Base-by-base conservation (phyloP, 2,113 vertebrate species). In the Maccullochella peelii region DNA sequence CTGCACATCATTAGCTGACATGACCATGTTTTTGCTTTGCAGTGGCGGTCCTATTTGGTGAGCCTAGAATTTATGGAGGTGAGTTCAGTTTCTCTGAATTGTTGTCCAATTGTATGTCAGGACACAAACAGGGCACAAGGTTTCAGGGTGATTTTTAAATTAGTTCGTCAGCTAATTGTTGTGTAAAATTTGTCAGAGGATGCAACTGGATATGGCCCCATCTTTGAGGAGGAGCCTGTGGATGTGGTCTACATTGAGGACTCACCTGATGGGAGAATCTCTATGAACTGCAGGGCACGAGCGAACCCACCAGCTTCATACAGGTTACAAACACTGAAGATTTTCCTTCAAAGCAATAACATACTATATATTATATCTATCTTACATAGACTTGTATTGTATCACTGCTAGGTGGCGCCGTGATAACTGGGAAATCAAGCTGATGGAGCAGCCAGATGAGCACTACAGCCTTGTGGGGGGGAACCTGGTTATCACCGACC, bases 171-270 rank as follows among this genome's bases (percentile, higher is more conserved):
- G 0, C 14, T 70, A 49, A 75, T 52, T 33, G 54, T 54, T 38
- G 8, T 86, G 16, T 76, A 1, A 11, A 47, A 40, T 79, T 20
- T 63, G 84, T 90, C 94, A 97, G 98, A 99, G 78, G 98, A 99
- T 80, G 97, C 97, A 59, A 99, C 97, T 91, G 97, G 97, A 71
- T 98, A 98, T 80, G 98, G 98, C 21, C 98, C 98, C 0, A 96
- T 99, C 91, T 99, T 99, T 96, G 98, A 99, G 92, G 98, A 99
- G 83, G 97, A 99, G 50, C 98, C 98, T 5, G 95, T 98, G 57
- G 97, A 99, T 91, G 97, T 98, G 15, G 96, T 99, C 83, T 99
- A 99, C 84, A 96, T 96, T 8, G 97, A 99, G 87, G 98, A 99
- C 89, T 99, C 98, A 1, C 96, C 97, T 0, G 98, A 99, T 89